Conservation (phyloP, 2,797 vertebrate genomes). For the Babyrousa celebensis region DNA sequence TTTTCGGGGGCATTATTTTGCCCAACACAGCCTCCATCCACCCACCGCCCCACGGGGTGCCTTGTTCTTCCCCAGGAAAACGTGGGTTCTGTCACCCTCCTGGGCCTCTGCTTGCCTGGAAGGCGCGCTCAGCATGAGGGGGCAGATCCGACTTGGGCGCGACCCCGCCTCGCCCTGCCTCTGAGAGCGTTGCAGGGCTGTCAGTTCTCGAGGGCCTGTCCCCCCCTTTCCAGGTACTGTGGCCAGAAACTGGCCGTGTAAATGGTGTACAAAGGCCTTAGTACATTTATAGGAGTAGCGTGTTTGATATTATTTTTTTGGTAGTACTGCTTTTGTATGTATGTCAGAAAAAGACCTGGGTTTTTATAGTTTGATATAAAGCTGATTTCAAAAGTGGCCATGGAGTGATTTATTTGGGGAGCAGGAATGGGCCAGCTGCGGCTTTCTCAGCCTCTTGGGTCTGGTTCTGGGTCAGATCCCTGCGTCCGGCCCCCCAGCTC, state of each 20-base stretch:
- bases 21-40: fast-evolving
- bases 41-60: not conserved
- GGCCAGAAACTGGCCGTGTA: not conserved
- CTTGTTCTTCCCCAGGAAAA: not conserved
- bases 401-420: slow-evolving; percentile 48
- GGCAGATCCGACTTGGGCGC: fast-evolving
- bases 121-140: not conserved
- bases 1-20: not conserved
- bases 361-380: slow-evolving; percentile 77
- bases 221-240: slow-evolving; percentile 40
- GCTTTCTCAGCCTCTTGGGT: not conserved
- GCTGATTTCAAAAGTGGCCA: not conserved
- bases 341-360: not conserved
- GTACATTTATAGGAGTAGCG: not conserved
- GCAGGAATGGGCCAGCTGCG: fast-evolving
- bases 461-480: not conserved
- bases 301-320: slow-evolving; percentile 54
- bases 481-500: fast-evolving
- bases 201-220: fast-evolving
- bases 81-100: fast-evolving
- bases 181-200: fast-evolving
- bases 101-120: fast-evolving
- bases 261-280: not conserved
- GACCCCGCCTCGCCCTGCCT: not conserved
- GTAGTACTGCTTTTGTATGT: slow-evolving; percentile 59